Conservation (phyloP, 2,113 vertebrate genomes). For the Anoplopoma fimbria region DNA sequence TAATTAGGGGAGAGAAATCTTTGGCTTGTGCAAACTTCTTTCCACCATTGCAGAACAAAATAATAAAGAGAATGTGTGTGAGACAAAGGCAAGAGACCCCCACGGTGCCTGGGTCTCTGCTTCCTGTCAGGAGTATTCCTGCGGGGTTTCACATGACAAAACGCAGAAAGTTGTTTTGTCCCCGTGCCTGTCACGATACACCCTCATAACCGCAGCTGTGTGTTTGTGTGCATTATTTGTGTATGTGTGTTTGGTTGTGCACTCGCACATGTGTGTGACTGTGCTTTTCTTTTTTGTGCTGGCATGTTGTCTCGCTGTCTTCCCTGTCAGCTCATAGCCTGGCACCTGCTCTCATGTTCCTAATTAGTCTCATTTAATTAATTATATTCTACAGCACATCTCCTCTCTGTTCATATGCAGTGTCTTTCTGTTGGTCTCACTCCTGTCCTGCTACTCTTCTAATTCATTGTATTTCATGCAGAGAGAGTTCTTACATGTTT, state of each 20-base stretch:
- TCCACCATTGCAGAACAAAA: constrained; percentile 83
- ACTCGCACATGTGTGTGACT: constrained; percentile 54
- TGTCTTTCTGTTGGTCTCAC: constrained; percentile 87
- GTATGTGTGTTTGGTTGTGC: constrained; percentile 35
- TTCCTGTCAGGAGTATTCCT: constrained; percentile 90
- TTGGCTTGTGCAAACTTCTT: constrained; percentile 87
- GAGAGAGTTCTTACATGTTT: constrained; percentile 4
- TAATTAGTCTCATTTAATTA: constrained; percentile 96
- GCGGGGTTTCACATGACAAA: constrained; percentile 91
- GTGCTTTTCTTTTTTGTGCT: constrained; percentile 72
- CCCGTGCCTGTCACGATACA: constrained; percentile 88
- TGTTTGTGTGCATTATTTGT: constrained; percentile 60
- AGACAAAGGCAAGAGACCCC: constrained; percentile 88
- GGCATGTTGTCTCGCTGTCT: constrained; percentile 89
- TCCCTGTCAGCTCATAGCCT: constrained; percentile 90
- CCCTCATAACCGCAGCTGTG: constrained; percentile 86
- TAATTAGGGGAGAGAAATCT: constrained; percentile 86
- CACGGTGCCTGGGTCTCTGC: constrained; percentile 85
- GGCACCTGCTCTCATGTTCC: constrained; percentile 92
- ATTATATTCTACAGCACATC: constrained; percentile 89
- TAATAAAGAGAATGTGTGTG: constrained; percentile 87
- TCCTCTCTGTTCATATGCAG: constrained; percentile 87
- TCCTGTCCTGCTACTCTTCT: constrained; percentile 67
- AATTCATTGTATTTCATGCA: constrained; percentile 53
- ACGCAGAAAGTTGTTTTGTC: constrained; percentile 91